Conservation (phyloP, 1,140 invertebrate species). For the Sarcophaga bullata region DNA sequence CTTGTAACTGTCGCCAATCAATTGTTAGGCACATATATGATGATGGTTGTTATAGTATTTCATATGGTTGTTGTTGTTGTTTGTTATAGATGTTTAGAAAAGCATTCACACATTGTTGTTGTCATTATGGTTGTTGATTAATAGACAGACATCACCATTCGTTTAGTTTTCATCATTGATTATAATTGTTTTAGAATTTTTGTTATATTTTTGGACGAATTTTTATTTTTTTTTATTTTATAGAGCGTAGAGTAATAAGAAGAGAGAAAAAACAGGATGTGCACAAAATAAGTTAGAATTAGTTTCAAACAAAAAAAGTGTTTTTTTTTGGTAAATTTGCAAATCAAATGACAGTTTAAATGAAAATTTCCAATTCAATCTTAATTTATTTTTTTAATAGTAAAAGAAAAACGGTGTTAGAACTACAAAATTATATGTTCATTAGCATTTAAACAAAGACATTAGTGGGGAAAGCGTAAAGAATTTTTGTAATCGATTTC, state of each 20-base stretch:
- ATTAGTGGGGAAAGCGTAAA: conserved; percentile 7
- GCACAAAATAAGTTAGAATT: conserved; percentile 66
- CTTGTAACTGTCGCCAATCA: conserved; percentile 68
- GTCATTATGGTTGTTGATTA: conserved; percentile 11
- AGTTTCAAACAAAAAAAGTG: conserved; percentile 32
- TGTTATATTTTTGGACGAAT: conserved; percentile 33
- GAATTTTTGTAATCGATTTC: conserved; percentile 40
- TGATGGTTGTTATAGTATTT: conserved; percentile 18
- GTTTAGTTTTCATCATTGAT: conserved; percentile 38
- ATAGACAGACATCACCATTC: neutral
- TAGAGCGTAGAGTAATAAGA: conserved; percentile 48
- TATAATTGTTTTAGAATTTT: conserved; percentile 14
- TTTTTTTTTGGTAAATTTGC: conserved; percentile 35
- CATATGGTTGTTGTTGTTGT: conserved; percentile 1
- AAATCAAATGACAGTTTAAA: conserved; percentile 37
- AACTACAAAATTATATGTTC: conserved; percentile 14
- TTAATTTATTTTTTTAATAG: conserved; percentile 14
- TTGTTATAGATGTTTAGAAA: neutral
- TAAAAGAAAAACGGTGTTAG: conserved; percentile 17
- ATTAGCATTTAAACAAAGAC: neutral
- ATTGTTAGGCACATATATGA: neutral
- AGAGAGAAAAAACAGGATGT: conserved; percentile 65
- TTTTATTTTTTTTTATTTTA: conserved; percentile 41
- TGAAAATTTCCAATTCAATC: conserved; percentile 35
- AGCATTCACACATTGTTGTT: neutral